Percentiles rank a stretch among this genome's conserved stretches.
Conservation (phyloP, 2,888 invertebrate species). For the Diarsia dahlii region DNA sequence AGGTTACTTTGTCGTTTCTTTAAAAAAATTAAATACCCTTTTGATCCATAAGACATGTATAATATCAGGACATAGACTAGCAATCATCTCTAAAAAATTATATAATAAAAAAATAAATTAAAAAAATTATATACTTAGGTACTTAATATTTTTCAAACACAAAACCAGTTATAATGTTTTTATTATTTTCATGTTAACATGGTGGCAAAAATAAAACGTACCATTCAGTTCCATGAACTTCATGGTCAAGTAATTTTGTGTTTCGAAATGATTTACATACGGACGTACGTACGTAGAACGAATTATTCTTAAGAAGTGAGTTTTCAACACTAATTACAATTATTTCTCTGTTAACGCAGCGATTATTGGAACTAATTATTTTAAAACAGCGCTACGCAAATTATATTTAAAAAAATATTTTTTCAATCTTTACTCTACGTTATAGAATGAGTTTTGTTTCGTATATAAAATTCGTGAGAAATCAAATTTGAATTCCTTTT, state of each 20-base stretch:
- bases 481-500: not conserved
- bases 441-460: constrained; percentile 11
- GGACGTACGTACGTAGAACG: not conserved
- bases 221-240: not conserved
- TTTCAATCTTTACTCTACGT: not conserved
- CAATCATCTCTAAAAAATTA: too few species aligned
- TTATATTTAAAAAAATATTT: constrained; percentile 47
- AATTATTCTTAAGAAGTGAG: not conserved
- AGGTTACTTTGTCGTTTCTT: too few species aligned
- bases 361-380: constrained; percentile 28
- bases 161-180: too few species aligned
- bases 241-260: constrained; percentile 14
- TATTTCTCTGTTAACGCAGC: not conserved
- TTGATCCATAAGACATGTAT: too few species aligned
- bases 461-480: not conserved
- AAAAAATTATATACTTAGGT: too few species aligned
- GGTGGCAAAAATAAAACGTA: not conserved
- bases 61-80: too few species aligned
- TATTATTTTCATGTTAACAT: not conserved
- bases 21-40: too few species aligned
- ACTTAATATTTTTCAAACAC: too few species aligned
- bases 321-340: constrained; percentile 32
- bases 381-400: constrained; percentile 46
- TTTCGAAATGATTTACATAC: constrained; percentile 2
- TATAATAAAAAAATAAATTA: too few species aligned